A percentile compares a stretch with the other conserved stretches of the same genome.
phyloP scores from a whole-genome alignment of 2,888 invertebrate genomes.

The Epinotia demarniana region DNA sequence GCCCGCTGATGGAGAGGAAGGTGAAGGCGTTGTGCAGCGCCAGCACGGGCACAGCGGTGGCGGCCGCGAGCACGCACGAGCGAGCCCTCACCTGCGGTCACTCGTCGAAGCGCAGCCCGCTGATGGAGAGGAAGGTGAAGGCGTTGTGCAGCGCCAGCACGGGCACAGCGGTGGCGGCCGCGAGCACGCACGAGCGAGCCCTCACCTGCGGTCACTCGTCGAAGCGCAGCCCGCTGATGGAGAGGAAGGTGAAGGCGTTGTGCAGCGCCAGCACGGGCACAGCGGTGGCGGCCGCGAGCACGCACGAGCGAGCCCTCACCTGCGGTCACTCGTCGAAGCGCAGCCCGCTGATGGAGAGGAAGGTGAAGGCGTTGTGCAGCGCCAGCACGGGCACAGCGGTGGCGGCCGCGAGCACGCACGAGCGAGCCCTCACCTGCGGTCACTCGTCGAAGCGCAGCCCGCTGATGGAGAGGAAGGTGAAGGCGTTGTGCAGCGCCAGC shows the following conservation, averaged over 20 bases:
- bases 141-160: constrained; percentile 92
- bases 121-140: constrained; percentile 5
- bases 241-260: constrained; percentile 78
- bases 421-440: too few relatives aligned
- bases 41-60: constrained; percentile 91
- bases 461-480: background rate
- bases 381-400: constrained; percentile 92
- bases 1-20: background rate
- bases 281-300: constrained; percentile 88
- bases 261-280: constrained; percentile 92
- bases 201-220: background rate
- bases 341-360: background rate
- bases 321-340: background rate
- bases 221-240: background rate
- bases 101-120: background rate
- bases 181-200: constrained; percentile 73
- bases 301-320: too few relatives aligned
- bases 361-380: constrained; percentile 87
- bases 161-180: constrained; percentile 91
- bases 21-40: constrained; percentile 89
- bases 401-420: constrained; percentile 84
- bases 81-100: too few relatives aligned
- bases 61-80: constrained; percentile 84
- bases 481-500: constrained; percentile 90
- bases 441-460: background rate